These are phyloP conservation scores for Embidobia sp. DNA, from an alignment of 2,888 invertebrate species.

Conservation along the genomic window DNA sequence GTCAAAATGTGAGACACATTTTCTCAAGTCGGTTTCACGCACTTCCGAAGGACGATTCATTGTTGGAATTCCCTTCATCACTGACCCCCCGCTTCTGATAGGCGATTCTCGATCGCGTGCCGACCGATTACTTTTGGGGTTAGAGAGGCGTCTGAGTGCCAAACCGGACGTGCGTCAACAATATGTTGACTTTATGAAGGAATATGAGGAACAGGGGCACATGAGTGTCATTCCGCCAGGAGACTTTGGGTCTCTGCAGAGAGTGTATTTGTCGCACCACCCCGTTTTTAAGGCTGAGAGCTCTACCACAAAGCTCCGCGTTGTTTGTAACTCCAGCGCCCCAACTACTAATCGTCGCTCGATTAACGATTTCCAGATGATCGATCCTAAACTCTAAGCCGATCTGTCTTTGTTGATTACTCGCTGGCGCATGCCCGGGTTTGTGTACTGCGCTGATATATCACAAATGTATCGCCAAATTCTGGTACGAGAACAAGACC, in stretches of 20 bases:
- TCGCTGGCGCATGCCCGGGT: constrained; percentile 6
- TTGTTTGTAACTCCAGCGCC: constrained; percentile 34
- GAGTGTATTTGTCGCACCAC: neutral
- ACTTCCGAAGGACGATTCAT: neutral
- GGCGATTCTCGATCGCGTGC: neutral
- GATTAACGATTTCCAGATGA: constrained; percentile 14
- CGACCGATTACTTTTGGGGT: neutral
- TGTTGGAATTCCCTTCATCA: neutral
- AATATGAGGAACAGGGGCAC: neutral
- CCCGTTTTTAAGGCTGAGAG: neutral
- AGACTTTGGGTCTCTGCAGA: neutral
- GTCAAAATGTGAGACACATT: neutral
- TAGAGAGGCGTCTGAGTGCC: neutral
- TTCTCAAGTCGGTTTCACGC: neutral
- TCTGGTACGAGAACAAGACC: neutral
- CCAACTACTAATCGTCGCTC: neutral
- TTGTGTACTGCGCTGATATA: constrained; percentile 29
- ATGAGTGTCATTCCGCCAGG: neutral
- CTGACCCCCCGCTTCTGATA: neutral
- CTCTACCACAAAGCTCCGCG: constrained; percentile 4
- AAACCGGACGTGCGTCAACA: neutral
- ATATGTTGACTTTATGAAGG: neutral
- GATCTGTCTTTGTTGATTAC: constrained; percentile 11
- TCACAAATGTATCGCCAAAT: constrained; percentile 28
- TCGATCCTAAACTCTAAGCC: constrained; percentile 22